These are phyloP conservation scores for Meteorus sp. DNA, from an alignment of 1,140 invertebrate genomes.

Conservation along the genomic window DNA sequence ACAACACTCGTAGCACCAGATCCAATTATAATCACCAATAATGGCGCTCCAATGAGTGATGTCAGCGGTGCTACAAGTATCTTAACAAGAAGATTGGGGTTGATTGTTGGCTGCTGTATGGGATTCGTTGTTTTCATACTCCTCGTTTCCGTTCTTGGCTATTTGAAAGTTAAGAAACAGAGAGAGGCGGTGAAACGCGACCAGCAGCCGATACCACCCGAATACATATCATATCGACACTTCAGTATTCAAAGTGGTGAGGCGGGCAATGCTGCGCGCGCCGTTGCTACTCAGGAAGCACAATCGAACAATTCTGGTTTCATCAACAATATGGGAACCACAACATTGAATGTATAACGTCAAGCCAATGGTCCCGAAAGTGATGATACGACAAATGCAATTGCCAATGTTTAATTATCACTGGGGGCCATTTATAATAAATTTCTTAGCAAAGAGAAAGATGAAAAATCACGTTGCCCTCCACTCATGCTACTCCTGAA, in stretches of 20 bases:
- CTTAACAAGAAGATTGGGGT: slow-evolving; percentile 74
- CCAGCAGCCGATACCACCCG: slow-evolving; percentile 60
- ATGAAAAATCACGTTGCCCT: slow-evolving; percentile 20
- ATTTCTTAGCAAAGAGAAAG: too few relatives aligned
- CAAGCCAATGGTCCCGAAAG: slow-evolving; percentile 27
- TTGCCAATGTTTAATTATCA: slow-evolving; percentile 12
- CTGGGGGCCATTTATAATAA: not conserved
- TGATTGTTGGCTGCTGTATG: slow-evolving; percentile 83
- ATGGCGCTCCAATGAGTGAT: slow-evolving; percentile 65
- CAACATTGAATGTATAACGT: slow-evolving; percentile 43
- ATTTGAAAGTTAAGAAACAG: slow-evolving; percentile 83
- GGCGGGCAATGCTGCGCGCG: slow-evolving; percentile 32
- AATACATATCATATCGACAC: slow-evolving; percentile 75
- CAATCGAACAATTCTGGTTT: slow-evolving; percentile 37
- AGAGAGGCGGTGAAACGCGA: slow-evolving; percentile 70
- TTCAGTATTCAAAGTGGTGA: slow-evolving; percentile 59
- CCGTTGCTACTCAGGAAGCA: slow-evolving; percentile 34
- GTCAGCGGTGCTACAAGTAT: slow-evolving; percentile 66
- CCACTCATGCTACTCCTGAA: too few relatives aligned
- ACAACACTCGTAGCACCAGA: slow-evolving; percentile 73
- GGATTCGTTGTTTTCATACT: slow-evolving; percentile 83
- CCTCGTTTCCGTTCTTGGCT: slow-evolving; percentile 77
- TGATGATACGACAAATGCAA: slow-evolving; percentile 9
- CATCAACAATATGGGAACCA: slow-evolving; percentile 35
- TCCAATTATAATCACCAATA: slow-evolving; percentile 60